A percentile compares a stretch with the other conserved stretches of the same genome.
Conservation (phyloP, 1,140 invertebrate genomes). For the Drosophila orosa region DNA sequence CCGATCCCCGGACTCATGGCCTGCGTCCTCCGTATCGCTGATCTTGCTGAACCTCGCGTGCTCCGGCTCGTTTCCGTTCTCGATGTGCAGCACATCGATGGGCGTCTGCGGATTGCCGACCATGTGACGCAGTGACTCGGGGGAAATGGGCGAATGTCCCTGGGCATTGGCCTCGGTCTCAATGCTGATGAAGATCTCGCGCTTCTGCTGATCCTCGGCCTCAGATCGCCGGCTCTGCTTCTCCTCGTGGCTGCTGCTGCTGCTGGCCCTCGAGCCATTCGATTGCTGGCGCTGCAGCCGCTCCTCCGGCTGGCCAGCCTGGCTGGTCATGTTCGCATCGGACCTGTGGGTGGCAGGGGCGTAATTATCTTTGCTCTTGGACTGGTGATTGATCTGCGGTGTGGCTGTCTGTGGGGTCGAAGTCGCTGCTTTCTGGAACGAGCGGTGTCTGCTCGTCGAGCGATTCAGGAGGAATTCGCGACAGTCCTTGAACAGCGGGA, state of each 20-base stretch:
- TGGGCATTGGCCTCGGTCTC: constrained; percentile 79
- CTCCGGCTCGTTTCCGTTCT: constrained; percentile 71
- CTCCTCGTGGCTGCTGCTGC: constrained; percentile 23
- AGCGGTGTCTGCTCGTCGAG: constrained; percentile 73
- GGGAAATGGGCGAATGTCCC: constrained; percentile 75
- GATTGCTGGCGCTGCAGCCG: constrained; percentile 27
- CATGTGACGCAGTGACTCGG: constrained; percentile 72
- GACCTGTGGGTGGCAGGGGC: constrained; percentile 70
- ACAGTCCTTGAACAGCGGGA: constrained; percentile 83
- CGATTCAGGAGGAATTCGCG: constrained; percentile 82
- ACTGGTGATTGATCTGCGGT: constrained; percentile 11
- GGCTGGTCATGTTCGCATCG: constrained; percentile 42
- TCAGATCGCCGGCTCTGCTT: constrained; percentile 7
- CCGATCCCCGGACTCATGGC: constrained; percentile 43
- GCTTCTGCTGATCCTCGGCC: constrained; percentile 61
- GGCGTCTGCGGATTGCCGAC: constrained; percentile 73
- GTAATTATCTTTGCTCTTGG: constrained; percentile 48
- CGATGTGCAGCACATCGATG: constrained; percentile 73
- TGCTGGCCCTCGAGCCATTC: constrained; percentile 2
- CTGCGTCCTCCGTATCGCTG: constrained; percentile 69
- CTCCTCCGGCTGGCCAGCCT: constrained; percentile 41
- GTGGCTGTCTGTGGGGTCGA: constrained; percentile 49
- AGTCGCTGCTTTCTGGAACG: constrained; percentile 70
- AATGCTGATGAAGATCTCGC: constrained; percentile 83
- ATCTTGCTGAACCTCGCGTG: constrained; percentile 80